A percentile compares a stretch with the other conserved stretches of the same genome.
These are phyloP conservation scores for Corydoras maculifer DNA, from an alignment of 2,113 vertebrate species.

Conservation along the genomic window DNA sequence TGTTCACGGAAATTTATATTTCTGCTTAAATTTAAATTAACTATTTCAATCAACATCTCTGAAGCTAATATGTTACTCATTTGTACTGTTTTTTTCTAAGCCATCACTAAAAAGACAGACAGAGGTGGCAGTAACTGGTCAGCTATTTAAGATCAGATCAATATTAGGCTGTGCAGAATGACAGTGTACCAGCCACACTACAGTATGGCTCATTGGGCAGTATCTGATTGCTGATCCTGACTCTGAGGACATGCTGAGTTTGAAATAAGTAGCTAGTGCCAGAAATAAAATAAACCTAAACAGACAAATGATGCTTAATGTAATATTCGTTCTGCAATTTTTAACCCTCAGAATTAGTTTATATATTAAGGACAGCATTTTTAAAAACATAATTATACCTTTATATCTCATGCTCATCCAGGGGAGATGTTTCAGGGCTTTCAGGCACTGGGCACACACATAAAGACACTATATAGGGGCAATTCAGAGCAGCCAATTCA, in stretches of 20 bases:
- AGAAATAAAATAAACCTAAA: constrained; percentile 1
- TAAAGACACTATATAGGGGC: no score
- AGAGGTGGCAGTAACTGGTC: constrained; percentile 21
- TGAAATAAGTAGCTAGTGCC: not conserved
- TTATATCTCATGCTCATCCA: no score
- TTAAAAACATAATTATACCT: no score
- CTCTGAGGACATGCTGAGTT: not conserved
- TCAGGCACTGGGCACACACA: no score
- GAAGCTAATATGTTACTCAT: not conserved
- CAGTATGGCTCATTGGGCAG: constrained; percentile 21
- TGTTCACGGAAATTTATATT: not conserved
- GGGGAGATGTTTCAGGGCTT: no score
- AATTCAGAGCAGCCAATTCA: no score
- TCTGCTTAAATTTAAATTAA: not conserved
- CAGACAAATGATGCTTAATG: no score
- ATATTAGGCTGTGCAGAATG: constrained; percentile 25
- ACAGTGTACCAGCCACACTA: constrained; percentile 28
- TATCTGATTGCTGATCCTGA: not conserved
- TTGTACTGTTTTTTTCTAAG: not conserved
- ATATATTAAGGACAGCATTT: no score
- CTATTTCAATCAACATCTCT: no score
- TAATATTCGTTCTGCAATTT: no score
- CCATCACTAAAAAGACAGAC: not conserved
- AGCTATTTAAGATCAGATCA: constrained; percentile 27
- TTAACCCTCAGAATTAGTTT: no score